Evolutionary conservation across 2,797 vertebrate species (phyloP).

Genomic region (Cheirogaleus major): DNA sequence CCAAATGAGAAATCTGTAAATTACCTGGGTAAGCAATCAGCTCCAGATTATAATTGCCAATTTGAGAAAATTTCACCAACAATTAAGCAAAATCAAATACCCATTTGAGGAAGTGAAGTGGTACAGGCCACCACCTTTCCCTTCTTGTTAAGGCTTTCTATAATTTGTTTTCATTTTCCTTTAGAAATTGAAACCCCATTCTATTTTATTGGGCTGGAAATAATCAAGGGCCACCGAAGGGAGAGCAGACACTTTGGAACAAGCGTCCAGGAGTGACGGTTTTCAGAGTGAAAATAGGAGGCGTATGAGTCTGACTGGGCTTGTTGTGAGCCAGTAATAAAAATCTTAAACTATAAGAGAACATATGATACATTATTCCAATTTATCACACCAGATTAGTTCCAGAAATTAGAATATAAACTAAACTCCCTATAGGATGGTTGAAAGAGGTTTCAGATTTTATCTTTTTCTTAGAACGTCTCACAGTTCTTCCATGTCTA

Average conservation of each 20-base stretch:
- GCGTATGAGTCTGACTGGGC: not conserved
- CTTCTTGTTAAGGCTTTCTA: slow-evolving; percentile 52
- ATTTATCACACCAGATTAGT: slow-evolving; percentile 3
- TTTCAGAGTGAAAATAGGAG: slow-evolving; percentile 42
- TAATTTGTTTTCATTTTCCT: slow-evolving; percentile 49
- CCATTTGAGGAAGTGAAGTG: slow-evolving; percentile 74
- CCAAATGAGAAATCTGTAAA: slow-evolving; percentile 78
- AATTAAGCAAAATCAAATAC: slow-evolving; percentile 85
- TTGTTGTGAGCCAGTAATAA: not conserved
- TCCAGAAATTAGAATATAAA: slow-evolving; percentile 11
- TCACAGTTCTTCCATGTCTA: not conserved
- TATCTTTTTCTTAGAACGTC: not conserved
- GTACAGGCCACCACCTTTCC: slow-evolving; percentile 26
- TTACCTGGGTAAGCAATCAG: slow-evolving; percentile 81
- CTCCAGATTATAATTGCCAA: slow-evolving; percentile 81
- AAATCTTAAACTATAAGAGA: slow-evolving; percentile 24
- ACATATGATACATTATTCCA: not conserved
- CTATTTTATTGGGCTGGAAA: not conserved
- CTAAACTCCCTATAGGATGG: not conserved
- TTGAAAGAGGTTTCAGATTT: not conserved
- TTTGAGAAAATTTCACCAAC: slow-evolving; percentile 85
- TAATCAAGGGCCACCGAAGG: slow-evolving; percentile 16
- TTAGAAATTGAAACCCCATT: slow-evolving; percentile 48
- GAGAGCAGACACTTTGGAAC: not conserved
- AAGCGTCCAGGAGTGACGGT: not conserved